A percentile compares a stretch with the other conserved stretches of the same genome.
Conservation (phyloP, 2,888 invertebrate species). For the Stenurella melanura region DNA sequence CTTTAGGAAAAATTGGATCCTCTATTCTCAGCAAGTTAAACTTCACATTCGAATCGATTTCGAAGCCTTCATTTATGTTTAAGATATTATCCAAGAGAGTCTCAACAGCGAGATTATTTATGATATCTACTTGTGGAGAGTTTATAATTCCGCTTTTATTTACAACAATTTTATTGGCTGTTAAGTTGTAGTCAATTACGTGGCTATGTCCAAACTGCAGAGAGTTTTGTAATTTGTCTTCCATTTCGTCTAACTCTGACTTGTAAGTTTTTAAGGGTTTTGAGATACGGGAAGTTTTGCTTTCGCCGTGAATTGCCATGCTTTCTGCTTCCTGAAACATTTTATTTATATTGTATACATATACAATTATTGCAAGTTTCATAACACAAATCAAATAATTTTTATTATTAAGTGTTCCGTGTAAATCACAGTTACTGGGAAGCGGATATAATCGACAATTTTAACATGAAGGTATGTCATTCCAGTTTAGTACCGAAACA, state of each 20-base stretch:
- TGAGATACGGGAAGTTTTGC: neutral
- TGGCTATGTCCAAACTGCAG: constrained; percentile 44
- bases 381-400: too few species aligned
- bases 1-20: constrained; percentile 56
- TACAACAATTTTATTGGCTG: constrained; percentile 61
- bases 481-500: too few species aligned
- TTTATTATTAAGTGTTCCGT: too few species aligned
- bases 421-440: too few species aligned
- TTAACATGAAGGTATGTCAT: too few species aligned
- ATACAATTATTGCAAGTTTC: too few species aligned
- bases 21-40: constrained; percentile 62
- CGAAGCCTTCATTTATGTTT: constrained; percentile 61
- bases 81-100: constrained; percentile 62
- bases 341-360: neutral
- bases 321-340: neutral
- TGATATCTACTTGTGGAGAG: constrained; percentile 57
- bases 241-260: neutral
- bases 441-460: too few species aligned
- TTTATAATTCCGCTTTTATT: constrained; percentile 60
- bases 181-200: constrained; percentile 57
- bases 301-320: neutral
- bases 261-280: neutral
- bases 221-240: constrained; percentile 37
- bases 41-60: constrained; percentile 54
- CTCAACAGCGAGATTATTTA: constrained; percentile 63